Percentiles rank a stretch among this genome's conserved stretches.
Conservation (phyloP, 2,888 invertebrate genomes). For the Cabera pusaria region DNA sequence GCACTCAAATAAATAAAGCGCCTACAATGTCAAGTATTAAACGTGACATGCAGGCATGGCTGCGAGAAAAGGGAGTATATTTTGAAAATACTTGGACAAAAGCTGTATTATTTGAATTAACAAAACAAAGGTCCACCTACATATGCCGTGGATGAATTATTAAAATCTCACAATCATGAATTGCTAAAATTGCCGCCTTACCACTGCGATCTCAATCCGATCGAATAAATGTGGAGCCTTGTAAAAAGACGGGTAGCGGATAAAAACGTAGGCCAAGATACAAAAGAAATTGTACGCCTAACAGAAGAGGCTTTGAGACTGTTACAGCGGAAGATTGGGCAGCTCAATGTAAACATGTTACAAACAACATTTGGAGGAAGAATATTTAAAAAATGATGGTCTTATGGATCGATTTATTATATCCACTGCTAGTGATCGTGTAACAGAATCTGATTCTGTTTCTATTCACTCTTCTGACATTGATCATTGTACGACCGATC, state of each 20-base stretch:
- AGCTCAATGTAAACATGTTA: slow-evolving; percentile 19
- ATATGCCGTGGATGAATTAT: slow-evolving; percentile 5
- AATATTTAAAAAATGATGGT: slow-evolving; percentile 14
- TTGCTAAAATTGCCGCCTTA: slow-evolving; percentile 26
- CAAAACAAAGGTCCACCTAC: slow-evolving; percentile 28
- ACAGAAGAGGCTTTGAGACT: slow-evolving; percentile 25
- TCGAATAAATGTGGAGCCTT: slow-evolving; percentile 29
- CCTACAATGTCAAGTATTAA: slow-evolving; percentile 28
- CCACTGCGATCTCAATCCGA: slow-evolving; percentile 21
- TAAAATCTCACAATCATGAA: slow-evolving; percentile 12
- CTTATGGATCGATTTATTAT: slow-evolving; percentile 18
- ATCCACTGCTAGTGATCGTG: slow-evolving; percentile 7
- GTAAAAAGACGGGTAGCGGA: slow-evolving; percentile 29
- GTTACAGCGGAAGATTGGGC: slow-evolving; percentile 21
- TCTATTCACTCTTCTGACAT: slow-evolving; percentile 10
- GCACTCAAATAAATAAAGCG: slow-evolving; percentile 2
- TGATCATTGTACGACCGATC: slow-evolving; percentile 15
- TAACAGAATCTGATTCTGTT: slow-evolving; percentile 16
- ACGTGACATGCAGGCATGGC: slow-evolving; percentile 20
- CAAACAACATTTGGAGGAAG: slow-evolving; percentile 16
- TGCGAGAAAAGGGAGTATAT: slow-evolving; percentile 23
- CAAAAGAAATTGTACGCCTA: slow-evolving; percentile 8
- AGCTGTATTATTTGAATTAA: slow-evolving; percentile 22
- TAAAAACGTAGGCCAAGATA: slow-evolving; percentile 26
- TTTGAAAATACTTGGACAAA: slow-evolving; percentile 23